These are phyloP conservation scores for Pseudoips prasinana DNA, from an alignment of 2,888 invertebrate genomes.

Conservation along the genomic window DNA sequence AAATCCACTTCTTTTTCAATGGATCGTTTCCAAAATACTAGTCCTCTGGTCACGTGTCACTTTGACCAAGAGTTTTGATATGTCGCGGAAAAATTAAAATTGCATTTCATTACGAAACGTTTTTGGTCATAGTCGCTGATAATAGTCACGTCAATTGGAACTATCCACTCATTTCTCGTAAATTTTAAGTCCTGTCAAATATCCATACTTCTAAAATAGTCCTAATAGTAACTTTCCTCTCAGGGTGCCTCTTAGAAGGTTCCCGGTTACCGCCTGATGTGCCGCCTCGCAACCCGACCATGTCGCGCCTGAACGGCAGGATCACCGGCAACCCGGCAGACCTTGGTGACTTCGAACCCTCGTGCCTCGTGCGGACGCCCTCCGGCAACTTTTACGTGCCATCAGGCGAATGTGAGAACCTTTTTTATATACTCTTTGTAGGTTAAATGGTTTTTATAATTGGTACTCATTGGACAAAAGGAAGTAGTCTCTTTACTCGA, in stretches of 20 bases:
- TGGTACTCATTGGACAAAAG: not conserved
- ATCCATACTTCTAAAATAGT: no score
- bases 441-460: not conserved
- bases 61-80: no score
- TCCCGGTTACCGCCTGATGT: constrained; percentile 93
- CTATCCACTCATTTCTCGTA: not conserved
- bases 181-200: no score
- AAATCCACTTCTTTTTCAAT: no score
- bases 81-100: no score
- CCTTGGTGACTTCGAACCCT: constrained; percentile 92
- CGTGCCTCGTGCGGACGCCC: constrained; percentile 94
- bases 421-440: constrained; percentile 17
- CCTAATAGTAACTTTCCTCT: constrained; percentile 23
- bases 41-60: no score
- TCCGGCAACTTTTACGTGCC: constrained; percentile 97
- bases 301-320: constrained; percentile 95
- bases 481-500: no score
- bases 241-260: constrained; percentile 93
- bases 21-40: no score
- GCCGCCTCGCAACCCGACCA: constrained; percentile 92
- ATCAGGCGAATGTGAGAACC: constrained; percentile 81
- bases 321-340: constrained; percentile 91
- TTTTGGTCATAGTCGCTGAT: no score
- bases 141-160: no score
- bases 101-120: no score